These are phyloP conservation scores for Ptychoptera albimana DNA, from an alignment of 2,888 invertebrate genomes.

Conservation along the genomic window DNA sequence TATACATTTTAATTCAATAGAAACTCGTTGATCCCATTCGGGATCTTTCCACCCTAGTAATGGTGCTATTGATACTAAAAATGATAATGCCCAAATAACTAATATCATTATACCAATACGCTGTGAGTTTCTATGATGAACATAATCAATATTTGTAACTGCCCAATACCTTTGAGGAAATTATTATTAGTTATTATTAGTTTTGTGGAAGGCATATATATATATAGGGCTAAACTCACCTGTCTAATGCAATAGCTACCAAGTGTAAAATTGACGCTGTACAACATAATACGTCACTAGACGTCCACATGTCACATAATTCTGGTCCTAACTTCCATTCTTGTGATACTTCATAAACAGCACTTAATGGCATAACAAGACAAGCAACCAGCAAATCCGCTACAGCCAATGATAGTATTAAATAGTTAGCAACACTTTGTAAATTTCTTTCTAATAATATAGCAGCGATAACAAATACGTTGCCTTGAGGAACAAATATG, in stretches of 20 bases:
- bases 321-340: slow-evolving; percentile 76
- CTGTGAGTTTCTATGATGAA: slow-evolving; percentile 61
- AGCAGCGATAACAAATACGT: slow-evolving; percentile 88
- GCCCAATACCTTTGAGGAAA: slow-evolving; percentile 21
- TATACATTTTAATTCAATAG: slow-evolving; percentile 51
- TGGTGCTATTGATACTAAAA: slow-evolving; percentile 75
- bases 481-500: slow-evolving; percentile 45
- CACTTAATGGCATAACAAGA: slow-evolving; percentile 50
- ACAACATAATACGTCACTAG: slow-evolving; percentile 82
- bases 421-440: slow-evolving; percentile 78
- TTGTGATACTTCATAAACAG: slow-evolving; percentile 53
- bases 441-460: slow-evolving; percentile 74
- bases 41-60: slow-evolving; percentile 68
- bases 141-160: slow-evolving; percentile 81
- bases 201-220: neutral
- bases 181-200: neutral
- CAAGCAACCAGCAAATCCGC: slow-evolving; percentile 83
- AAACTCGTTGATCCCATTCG: slow-evolving; percentile 37
- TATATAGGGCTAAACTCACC: slow-evolving; percentile 32
- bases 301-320: slow-evolving; percentile 89
- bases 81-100: slow-evolving; percentile 69
- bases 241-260: slow-evolving; percentile 66
- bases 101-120: slow-evolving; percentile 68
- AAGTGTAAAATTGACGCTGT: slow-evolving; percentile 68
- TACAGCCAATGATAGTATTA: slow-evolving; percentile 79